Evolutionary conservation across 2,797 vertebrate genomes (phyloP).

Genomic region (Myotis daubentonii): DNA sequence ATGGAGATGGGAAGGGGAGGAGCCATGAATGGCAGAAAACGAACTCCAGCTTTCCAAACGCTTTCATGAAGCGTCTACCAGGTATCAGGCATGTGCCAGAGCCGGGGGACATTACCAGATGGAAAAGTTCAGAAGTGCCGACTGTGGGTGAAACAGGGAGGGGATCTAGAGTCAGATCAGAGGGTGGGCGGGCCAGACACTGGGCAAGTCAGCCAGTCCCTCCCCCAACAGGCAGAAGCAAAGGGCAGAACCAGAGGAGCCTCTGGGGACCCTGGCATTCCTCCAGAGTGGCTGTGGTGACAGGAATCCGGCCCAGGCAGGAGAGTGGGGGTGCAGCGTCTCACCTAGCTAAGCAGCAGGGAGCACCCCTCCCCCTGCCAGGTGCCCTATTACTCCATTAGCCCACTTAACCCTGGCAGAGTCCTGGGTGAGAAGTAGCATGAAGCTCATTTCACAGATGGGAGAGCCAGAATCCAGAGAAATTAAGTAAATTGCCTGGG

Average conservation of each 20-base stretch:
- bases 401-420: background rate
- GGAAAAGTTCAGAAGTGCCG: background rate
- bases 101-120: background rate
- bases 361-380: background rate
- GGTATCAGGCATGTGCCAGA: background rate
- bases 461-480: background rate
- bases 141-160: background rate
- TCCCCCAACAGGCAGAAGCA: background rate
- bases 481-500: background rate
- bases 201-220: background rate
- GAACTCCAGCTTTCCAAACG: background rate
- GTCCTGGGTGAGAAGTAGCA: background rate
- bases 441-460: background rate
- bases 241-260: background rate
- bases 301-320: background rate
- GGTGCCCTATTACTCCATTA: background rate
- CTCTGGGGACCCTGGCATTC: background rate
- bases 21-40: background rate
- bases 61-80: background rate
- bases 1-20: background rate
- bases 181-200: background rate
- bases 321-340: rapidly evolving
- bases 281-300: background rate
- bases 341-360: background rate
- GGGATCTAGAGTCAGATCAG: background rate